Evolutionary conservation across 2,888 invertebrate species (phyloP), one percentile per base, ranked within the genome.

Genomic region (Macrosiphum euphorbiae): DNA sequence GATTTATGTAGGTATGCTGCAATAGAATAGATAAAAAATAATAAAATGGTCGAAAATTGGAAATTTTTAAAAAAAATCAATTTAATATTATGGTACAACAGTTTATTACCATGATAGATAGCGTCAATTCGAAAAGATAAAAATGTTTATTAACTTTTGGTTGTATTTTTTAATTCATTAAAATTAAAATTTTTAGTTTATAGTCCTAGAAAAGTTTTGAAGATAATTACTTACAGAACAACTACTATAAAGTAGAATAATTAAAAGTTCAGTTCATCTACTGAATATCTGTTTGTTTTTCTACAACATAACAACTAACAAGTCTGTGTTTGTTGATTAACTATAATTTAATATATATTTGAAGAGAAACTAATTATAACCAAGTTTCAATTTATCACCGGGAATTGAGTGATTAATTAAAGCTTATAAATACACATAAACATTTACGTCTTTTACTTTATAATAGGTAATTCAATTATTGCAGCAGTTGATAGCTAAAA

Each of bases 221-320:
- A 47, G 24, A 41, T 67, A 50, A 84, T 84, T 28, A 84, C 44
- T 41, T 16, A 55, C 47, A 58, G 84, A 84, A 91, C 26, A 84
- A 28, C 41, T 84, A 35, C 84, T 44, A 8, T 61, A 47, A 91
- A 41, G 41, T 67, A 84, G 41, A 44, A 61, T 3, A 88, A 26
- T 61, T 50, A 61, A 28, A 35, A 90, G 67, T 90, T 50, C 78
- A 41, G 2, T 35, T n/a, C 16, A 67, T 78, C n/a, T 35, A 20
- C 55, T 44, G 84, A 10, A 28, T 90, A 55, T 58, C 85, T 91
- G 44, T 35, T 91, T 91, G 44, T 35, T 91, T 91, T 85, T 91
- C 41, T 85, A 90, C 84, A 28, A 28, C 7, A 55, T 85, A 91
- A 91, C 55, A 44, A 55, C 44, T 85, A 91, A 91, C 55, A 44